Evolutionary conservation across 2,113 vertebrate species (phyloP), one percentile per base, ranked within the genome.

Genomic region (Limanda limanda): DNA sequence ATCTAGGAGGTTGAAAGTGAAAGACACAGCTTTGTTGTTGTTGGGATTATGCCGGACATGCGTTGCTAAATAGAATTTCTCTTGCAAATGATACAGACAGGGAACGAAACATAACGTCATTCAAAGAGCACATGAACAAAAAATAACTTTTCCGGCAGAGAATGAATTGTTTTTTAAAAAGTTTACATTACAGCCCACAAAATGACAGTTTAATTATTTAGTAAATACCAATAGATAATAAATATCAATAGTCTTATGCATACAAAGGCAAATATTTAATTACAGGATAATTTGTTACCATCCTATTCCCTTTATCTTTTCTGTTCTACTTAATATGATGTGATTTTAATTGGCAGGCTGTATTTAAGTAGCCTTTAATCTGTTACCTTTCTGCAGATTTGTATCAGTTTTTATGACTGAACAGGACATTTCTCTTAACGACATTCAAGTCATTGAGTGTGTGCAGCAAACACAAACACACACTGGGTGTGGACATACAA

Each of bases 91-190:
- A 60, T n/a, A 48, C 45, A 1, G 2, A 55, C 18, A 14, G 48
- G 52, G 11, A 64, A 52, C 9, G 52, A 8, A 21, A n/a, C 7
- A 48, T 17, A 12, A 4, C 21, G 11, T 11, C 51, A n/a, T 48
- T 25, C 45, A 59, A 80, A 71, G 81, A 88, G 81, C 76, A 70
- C 52, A 61, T 60, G 78, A 88, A 82, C 85, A 89, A 79, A 18
- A 70, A 15, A 18, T 12, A 1, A 5, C 18, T 18, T 65, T 31
- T 68, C 71, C 59, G 61, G 31, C n/a, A 69, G 57, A 69, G 57
- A 69, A 31, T 54, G 13, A 18, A 58, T 57, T 31, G 2, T 1
- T 56, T 25, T 35, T 42, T 12, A 23, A 67, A 64, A 11, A 63
- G n/a, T 35, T 58, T 23, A 37, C 15, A 81, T 24, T 27, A 55